Conservation (phyloP, 2,888 invertebrate species). For the Coelopa pilipes region DNA sequence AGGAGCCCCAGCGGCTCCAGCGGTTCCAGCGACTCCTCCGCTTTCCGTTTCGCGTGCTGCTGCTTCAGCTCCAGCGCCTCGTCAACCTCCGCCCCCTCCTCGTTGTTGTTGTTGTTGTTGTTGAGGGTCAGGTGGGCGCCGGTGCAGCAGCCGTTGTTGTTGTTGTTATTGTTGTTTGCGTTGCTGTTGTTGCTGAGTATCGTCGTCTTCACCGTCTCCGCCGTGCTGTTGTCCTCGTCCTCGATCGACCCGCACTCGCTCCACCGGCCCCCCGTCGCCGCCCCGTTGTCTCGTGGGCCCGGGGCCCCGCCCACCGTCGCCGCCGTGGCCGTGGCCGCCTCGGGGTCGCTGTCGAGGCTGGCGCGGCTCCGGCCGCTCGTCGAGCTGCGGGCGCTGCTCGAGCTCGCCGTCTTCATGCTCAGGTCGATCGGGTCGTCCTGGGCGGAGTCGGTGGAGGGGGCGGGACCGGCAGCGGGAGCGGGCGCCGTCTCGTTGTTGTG, state of each 20-base stretch:
- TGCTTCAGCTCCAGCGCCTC: background rate
- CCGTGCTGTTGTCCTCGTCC: conserved; percentile 40
- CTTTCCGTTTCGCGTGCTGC: conserved; percentile 18
- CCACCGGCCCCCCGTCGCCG: background rate
- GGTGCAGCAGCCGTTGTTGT: conserved; percentile 43
- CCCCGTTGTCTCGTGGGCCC: conserved; percentile 14
- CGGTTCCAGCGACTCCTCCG: conserved; percentile 9
- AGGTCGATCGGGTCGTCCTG: conserved; percentile 86
- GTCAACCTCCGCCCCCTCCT: background rate
- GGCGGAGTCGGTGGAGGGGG: background rate
- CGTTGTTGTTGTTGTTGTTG: conserved; percentile 42
- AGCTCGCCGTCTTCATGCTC: conserved; percentile 76
- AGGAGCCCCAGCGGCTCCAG: background rate
- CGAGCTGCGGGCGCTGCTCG: conserved; percentile 47
- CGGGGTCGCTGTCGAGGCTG: conserved; percentile 44
- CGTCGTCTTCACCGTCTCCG: conserved; percentile 46
- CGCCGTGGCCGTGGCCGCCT: conserved; percentile 37
- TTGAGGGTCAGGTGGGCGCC: too few species aligned
- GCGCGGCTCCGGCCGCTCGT: conserved; percentile 54
- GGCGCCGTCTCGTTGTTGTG: too few species aligned
- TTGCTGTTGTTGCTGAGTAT: conserved; percentile 42
- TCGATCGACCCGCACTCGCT: conserved; percentile 24
- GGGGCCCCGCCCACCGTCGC: conserved; percentile 38
- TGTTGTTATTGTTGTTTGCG: conserved; percentile 32
- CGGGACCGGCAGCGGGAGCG: conserved; percentile 42